Conservation (phyloP, 2,797 vertebrate genomes). For the Mareca strepera region DNA sequence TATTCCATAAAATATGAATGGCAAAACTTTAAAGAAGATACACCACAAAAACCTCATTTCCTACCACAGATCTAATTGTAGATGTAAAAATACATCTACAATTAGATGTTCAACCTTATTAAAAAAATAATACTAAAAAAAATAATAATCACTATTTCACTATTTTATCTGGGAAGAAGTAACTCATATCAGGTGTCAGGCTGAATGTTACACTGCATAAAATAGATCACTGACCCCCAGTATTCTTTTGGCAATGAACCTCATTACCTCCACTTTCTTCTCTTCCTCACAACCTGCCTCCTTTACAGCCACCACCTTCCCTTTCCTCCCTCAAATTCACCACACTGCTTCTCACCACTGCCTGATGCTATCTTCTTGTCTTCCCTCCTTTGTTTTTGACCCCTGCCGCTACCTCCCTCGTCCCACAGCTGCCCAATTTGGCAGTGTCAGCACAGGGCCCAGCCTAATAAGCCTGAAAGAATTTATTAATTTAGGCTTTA, state of each 20-base stretch:
- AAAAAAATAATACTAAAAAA: background rate
- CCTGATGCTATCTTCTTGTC: background rate
- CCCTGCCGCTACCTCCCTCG: conserved; percentile 17
- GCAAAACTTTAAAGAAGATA: background rate
- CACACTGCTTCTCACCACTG: background rate
- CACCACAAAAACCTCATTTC: background rate
- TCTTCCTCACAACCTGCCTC: background rate
- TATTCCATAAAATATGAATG: background rate
- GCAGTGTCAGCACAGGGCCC: background rate
- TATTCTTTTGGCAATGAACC: background rate
- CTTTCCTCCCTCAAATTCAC: background rate
- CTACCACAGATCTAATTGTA: background rate
- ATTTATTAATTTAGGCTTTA: background rate
- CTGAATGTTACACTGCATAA: background rate
- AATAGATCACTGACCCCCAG: background rate
- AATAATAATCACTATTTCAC: background rate
- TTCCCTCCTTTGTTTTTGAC: background rate
- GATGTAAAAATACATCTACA: background rate
- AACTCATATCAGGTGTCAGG: background rate
- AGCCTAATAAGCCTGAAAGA: background rate
- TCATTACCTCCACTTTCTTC: background rate
- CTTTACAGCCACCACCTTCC: background rate
- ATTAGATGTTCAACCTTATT: background rate
- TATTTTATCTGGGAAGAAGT: background rate
- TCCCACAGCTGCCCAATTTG: conserved; percentile 22